Percentiles rank a stretch among this genome's conserved stretches.
phyloP scores from a whole-genome alignment of 2,888 invertebrate genomes.

The Argynnis bischoffii region DNA sequence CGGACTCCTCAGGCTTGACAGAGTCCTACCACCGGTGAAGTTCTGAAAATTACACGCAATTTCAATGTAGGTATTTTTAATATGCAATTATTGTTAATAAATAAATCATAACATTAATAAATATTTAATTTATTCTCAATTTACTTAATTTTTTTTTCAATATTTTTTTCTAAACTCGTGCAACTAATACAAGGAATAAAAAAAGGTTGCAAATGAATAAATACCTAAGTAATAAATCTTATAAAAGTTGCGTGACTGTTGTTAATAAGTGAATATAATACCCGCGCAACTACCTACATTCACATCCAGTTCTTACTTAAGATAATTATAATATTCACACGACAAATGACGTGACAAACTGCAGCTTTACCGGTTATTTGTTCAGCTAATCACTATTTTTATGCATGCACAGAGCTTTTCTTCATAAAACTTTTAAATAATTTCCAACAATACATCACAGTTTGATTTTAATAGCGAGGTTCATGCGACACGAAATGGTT shows the following conservation, averaged over 20 bases:
- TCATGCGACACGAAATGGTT: conserved; percentile 53
- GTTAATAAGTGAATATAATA: conserved; percentile 19
- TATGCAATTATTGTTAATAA: too few relatives aligned
- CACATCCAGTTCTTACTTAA: conserved; percentile 23
- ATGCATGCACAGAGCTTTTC: conserved; percentile 34
- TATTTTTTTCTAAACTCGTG: neutral
- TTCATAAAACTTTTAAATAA: conserved; percentile 40
- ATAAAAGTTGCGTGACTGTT: conserved; percentile 11
- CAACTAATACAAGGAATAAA: neutral
- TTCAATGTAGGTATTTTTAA: too few relatives aligned
- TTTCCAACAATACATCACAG: conserved; percentile 46
- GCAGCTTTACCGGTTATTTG: conserved; percentile 42
- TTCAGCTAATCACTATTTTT: conserved; percentile 41
- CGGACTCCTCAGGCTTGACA: too few relatives aligned
- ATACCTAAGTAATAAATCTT: neutral
- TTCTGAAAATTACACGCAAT: too few relatives aligned
- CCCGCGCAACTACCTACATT: conserved; percentile 15
- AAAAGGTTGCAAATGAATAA: too few relatives aligned
- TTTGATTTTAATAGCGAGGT: conserved; percentile 51
- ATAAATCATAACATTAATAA: too few relatives aligned
- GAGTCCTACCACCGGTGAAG: too few relatives aligned
- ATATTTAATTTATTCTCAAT: too few relatives aligned
- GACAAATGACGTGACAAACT: conserved; percentile 43
- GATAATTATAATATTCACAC: conserved; percentile 40
- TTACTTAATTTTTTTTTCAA: too few relatives aligned